These are phyloP conservation scores for Halictus quadricinctus DNA, from an alignment of 2,888 invertebrate genomes.

Conservation along the genomic window DNA sequence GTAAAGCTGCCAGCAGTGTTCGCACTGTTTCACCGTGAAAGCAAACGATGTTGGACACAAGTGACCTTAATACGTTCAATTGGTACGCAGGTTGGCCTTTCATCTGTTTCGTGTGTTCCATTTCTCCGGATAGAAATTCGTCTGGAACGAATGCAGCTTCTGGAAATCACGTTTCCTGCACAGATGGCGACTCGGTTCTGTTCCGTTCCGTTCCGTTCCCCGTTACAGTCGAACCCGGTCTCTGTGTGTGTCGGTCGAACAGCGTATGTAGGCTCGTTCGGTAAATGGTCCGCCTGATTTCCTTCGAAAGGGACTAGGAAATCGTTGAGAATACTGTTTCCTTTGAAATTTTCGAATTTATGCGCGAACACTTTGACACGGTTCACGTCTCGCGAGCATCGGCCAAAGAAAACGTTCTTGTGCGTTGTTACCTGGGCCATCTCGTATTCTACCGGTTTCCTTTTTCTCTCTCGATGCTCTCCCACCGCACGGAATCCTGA, in stretches of 20 bases:
- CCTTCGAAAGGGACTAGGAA: conserved; percentile 32
- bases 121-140: conserved; percentile 23
- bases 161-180: conserved; percentile 28
- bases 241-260: background rate
- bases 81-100: conserved; percentile 24
- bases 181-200: background rate
- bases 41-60: conserved; percentile 34
- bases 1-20: background rate
- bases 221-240: background rate
- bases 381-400: background rate
- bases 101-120: conserved; percentile 18
- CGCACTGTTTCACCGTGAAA: conserved; percentile 19
- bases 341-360: conserved; percentile 33
- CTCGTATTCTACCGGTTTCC: conserved; percentile 73
- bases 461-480: conserved; percentile 42
- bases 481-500: conserved; percentile 30
- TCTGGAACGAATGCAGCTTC: conserved; percentile 5
- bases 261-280: conserved; percentile 9
- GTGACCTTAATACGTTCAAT: conserved; percentile 40
- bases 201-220: background rate
- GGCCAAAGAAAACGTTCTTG: conserved; percentile 11
- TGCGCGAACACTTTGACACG: background rate
- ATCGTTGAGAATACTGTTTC: background rate
- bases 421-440: conserved; percentile 50
- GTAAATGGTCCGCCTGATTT: conserved; percentile 40